Conservation (phyloP, 1,140 invertebrate genomes). For the Nymphalis io region DNA sequence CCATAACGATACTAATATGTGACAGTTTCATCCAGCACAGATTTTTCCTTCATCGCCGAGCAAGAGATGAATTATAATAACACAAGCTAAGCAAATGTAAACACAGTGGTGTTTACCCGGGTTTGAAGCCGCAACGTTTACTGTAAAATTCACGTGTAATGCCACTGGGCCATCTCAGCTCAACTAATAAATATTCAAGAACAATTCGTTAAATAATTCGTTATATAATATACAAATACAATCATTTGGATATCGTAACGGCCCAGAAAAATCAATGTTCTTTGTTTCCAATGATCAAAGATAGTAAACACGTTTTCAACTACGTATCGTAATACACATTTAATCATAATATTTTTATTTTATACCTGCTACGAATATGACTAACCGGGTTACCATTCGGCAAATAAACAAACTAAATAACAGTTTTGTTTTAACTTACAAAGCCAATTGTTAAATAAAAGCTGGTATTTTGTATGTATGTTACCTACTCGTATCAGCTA, state of each 20-base stretch:
- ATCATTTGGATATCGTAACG: not conserved
- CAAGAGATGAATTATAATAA: too few species aligned
- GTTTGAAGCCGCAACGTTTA: too few species aligned
- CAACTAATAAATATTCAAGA: too few species aligned
- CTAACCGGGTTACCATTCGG: constrained; percentile 1
- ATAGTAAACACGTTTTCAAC: not conserved
- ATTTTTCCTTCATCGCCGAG: too few species aligned
- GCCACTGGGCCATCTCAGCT: too few species aligned
- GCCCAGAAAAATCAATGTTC: not conserved
- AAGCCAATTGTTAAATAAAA: not conserved
- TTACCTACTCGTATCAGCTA: too few species aligned
- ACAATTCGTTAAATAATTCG: too few species aligned
- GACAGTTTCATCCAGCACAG: too few species aligned
- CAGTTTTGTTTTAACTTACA: not conserved
- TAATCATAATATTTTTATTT: constrained; percentile 15
- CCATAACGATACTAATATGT: too few species aligned
- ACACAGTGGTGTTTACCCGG: too few species aligned
- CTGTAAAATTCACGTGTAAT: too few species aligned
- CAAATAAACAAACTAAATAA: not conserved
- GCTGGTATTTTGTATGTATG: not conserved
- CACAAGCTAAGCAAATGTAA: too few species aligned
- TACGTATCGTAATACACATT: not conserved
- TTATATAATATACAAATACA: not conserved
- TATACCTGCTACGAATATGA: not conserved
- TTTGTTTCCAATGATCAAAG: not conserved